Evolutionary conservation across 2,888 invertebrate genomes (phyloP), one percentile per base, ranked within the genome.

Genomic region (Limenitis camilla): DNA sequence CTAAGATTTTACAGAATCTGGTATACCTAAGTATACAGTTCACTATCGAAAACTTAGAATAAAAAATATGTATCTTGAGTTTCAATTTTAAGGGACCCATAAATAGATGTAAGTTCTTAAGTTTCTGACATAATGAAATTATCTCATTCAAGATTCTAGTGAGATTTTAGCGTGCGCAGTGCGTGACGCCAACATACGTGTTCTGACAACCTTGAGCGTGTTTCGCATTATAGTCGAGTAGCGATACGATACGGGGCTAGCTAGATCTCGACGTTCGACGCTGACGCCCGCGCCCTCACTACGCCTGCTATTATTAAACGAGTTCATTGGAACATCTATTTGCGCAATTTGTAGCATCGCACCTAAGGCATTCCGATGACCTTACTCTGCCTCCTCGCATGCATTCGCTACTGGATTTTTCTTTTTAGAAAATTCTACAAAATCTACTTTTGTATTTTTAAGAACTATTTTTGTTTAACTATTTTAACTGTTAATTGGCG

Each of bases 321-420:
- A 87, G 85, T 86, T 86, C 86, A 86, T 84, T 86, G 86, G 86
- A 86, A 84, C 84, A 81, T 86, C 86, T 85, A 85, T 86, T 87
- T 84, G 82, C 82, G 86, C 83, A 85, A 87, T 86, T 81, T 77
- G 76, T 78, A 81, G 72, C 78, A 78, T 78, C 76, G 74, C 76
- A 71, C 74, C 78, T 73, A 76, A 74, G 77, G 72, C 76, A 80
- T 81, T 78, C 74, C 71, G 76, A 77, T 78, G 82, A 83, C 81
- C 81, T 83, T 79, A 76, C 78, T 67, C 61, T 71, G 70, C 72
- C 72, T 69, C 69, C 63, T 66, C 69, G 58, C 61, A 49, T 63
- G 61, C 61, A 61, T 54, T 60, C 53, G 46, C 55, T 59, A 40
- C 45, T 47, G 40, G 11, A 30, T 32, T 36, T 31, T 40, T 40